Evolutionary conservation across 2,888 invertebrate species (phyloP).

Genomic region (Drosophila setosimentum): DNA sequence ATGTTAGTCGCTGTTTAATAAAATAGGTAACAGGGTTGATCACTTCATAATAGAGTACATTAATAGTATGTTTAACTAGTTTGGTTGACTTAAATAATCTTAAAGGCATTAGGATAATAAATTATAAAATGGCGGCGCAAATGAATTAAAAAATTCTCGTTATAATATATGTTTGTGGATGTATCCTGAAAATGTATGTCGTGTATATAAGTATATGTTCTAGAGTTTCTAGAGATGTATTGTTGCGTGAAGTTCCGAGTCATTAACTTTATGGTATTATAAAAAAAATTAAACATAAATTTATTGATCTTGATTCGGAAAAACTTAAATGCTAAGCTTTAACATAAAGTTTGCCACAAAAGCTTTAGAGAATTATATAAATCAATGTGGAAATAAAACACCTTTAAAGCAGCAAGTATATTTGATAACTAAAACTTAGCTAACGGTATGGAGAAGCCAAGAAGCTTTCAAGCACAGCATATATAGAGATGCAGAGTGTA

Average conservation of each 20-base stretch:
- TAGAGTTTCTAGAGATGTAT: slow-evolving; percentile 13
- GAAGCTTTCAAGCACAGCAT: slow-evolving; percentile 59
- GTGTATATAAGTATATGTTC: slow-evolving; percentile 17
- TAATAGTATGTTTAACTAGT: slow-evolving; percentile 52
- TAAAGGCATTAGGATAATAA: slow-evolving; percentile 52
- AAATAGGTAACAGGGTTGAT: slow-evolving; percentile 41
- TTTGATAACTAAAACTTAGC: slow-evolving; percentile 52
- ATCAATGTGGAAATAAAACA: slow-evolving; percentile 63
- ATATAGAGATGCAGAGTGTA: slow-evolving; percentile 11
- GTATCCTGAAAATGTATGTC: slow-evolving; percentile 38
- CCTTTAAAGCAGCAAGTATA: slow-evolving; percentile 78
- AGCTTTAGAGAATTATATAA: slow-evolving; percentile 44
- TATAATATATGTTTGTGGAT: slow-evolving; percentile 24
- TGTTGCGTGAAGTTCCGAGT: slow-evolving; percentile 10
- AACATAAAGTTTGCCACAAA: slow-evolving; percentile 61
- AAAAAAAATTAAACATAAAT: slow-evolving; percentile 20
- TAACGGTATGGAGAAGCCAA: slow-evolving; percentile 60
- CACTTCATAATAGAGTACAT: slow-evolving; percentile 45
- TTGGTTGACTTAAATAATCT: slow-evolving; percentile 62
- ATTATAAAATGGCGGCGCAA: slow-evolving; percentile 70
- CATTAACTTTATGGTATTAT: slow-evolving; percentile 13
- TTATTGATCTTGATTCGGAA: slow-evolving; percentile 3
- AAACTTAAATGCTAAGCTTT: slow-evolving; percentile 60
- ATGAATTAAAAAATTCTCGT: slow-evolving; percentile 52
- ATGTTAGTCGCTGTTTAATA: slow-evolving; percentile 56